These are phyloP conservation scores for Calliopum simillimum DNA, from an alignment of 2,888 invertebrate genomes.

Conservation along the genomic window DNA sequence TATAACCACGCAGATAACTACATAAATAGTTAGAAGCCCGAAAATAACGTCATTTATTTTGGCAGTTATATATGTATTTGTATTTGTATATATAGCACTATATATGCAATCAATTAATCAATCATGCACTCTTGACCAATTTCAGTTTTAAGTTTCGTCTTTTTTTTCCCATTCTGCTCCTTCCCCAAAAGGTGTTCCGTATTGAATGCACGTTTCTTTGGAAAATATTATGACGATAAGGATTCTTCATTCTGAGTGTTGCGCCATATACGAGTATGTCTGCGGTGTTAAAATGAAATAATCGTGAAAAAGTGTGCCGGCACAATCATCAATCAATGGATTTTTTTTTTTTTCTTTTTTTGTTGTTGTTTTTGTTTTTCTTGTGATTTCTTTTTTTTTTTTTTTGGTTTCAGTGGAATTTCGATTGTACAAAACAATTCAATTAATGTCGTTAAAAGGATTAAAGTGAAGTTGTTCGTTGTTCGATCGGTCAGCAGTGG, in stretches of 20 bases:
- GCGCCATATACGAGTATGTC: too few relatives aligned
- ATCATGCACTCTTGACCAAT: slow-evolving; percentile 21
- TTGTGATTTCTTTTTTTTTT: slow-evolving; percentile 1
- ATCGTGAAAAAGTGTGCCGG: slow-evolving; percentile 19
- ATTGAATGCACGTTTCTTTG: not conserved
- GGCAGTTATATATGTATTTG: too few relatives aligned
- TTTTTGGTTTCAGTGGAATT: not conserved
- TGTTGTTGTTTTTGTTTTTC: not conserved
- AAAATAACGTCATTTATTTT: slow-evolving; percentile 23
- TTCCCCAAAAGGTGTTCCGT: slow-evolving; percentile 12
- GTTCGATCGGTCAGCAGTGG: too few relatives aligned
- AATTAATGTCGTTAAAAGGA: slow-evolving; percentile 31
- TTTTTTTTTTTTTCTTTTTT: not conserved
- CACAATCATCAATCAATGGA: slow-evolving; percentile 29
- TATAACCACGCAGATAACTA: not conserved
- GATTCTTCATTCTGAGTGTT: not conserved
- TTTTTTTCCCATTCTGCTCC: not conserved
- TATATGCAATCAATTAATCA: slow-evolving; percentile 27
- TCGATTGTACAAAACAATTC: slow-evolving; percentile 33
- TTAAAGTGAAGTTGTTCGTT: not conserved
- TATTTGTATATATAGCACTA: slow-evolving; percentile 2
- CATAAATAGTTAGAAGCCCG: not conserved
- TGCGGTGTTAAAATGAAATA: slow-evolving; percentile 1
- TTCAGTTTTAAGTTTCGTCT: not conserved
- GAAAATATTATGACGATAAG: not conserved